phyloP scores from a whole-genome alignment of 53 echinoderm and acorn worm genomes.

The Patiria pectinifera region DNA sequence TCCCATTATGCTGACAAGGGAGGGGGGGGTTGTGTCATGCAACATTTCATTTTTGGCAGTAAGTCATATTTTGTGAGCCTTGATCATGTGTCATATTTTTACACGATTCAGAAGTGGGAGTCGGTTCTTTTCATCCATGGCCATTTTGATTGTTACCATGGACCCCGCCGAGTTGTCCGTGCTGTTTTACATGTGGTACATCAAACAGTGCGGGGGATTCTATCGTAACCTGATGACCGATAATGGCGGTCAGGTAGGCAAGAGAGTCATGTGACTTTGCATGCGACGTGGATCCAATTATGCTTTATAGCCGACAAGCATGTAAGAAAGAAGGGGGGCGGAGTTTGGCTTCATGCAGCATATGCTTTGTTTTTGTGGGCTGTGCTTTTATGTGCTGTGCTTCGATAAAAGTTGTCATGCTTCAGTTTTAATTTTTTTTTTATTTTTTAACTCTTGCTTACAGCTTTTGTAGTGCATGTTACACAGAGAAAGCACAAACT shows the following conservation, averaged over 20 bases:
- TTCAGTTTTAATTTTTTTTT: too few relatives aligned
- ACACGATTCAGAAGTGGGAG: not conserved
- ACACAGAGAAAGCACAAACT: too few relatives aligned
- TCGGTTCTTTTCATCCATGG: not conserved
- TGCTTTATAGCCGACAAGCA: not conserved
- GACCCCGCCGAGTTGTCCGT: constrained; percentile 75
- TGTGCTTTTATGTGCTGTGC: too few relatives aligned
- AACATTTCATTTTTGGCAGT: too few relatives aligned
- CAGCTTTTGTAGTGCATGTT: too few relatives aligned
- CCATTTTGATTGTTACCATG: constrained; percentile 35
- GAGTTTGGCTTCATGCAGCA: not conserved
- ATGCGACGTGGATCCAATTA: not conserved
- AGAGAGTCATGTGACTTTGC: not conserved
- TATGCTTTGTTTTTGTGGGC: not conserved
- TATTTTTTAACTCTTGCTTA: too few relatives aligned
- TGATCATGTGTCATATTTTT: not conserved
- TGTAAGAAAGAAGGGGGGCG: not conserved
- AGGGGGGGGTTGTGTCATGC: too few relatives aligned
- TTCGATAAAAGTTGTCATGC: too few relatives aligned
- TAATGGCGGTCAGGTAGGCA: constrained; percentile 30
- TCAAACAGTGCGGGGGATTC: constrained; percentile 67
- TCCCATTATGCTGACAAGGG: too few relatives aligned
- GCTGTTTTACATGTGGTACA: constrained; percentile 81
- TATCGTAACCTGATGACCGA: constrained; percentile 20
- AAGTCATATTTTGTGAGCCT: not conserved